Conservation (phyloP, 1,140 invertebrate genomes). For the Antheraea pernyi region DNA sequence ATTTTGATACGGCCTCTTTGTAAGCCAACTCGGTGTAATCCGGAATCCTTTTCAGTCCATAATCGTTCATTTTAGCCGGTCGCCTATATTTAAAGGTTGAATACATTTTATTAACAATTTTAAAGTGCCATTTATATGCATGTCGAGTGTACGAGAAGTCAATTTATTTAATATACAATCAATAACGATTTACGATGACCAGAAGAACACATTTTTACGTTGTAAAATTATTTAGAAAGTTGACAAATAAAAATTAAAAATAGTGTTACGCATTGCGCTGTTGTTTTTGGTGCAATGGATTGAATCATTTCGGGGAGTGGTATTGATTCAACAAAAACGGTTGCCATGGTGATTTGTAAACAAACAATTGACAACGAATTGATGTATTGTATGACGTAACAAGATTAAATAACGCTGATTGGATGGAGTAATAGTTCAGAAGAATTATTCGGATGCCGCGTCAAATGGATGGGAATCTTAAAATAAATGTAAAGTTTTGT, state of each 20-base stretch:
- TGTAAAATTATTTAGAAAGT: conserved; percentile 25
- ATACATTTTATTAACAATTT: conserved; percentile 40
- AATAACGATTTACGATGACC: conserved; percentile 19
- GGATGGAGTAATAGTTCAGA: neutral
- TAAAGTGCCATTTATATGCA: neutral
- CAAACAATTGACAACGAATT: neutral
- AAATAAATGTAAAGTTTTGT: too few relatives aligned
- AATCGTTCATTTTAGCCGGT: conserved; percentile 70
- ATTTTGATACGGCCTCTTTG: conserved; percentile 88
- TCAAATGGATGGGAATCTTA: too few relatives aligned
- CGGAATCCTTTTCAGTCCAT: conserved; percentile 81
- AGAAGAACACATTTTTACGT: neutral
- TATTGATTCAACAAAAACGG: conserved; percentile 55
- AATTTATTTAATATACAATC: neutral
- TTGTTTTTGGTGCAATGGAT: conserved; percentile 6
- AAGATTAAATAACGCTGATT: too few relatives aligned
- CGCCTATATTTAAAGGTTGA: conserved; percentile 55
- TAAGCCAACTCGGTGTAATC: conserved; percentile 91
- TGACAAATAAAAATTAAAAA: conserved; percentile 27
- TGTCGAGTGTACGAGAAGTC: neutral
- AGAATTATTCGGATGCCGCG: neutral
- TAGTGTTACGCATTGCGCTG: conserved; percentile 50
- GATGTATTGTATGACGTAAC: neutral
- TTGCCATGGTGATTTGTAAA: conserved; percentile 44
- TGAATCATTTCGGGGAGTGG: neutral